A percentile compares a stretch with the other conserved stretches of the same genome.
phyloP scores from a whole-genome alignment of 2,797 vertebrate genomes.

The Mycteria americana region DNA sequence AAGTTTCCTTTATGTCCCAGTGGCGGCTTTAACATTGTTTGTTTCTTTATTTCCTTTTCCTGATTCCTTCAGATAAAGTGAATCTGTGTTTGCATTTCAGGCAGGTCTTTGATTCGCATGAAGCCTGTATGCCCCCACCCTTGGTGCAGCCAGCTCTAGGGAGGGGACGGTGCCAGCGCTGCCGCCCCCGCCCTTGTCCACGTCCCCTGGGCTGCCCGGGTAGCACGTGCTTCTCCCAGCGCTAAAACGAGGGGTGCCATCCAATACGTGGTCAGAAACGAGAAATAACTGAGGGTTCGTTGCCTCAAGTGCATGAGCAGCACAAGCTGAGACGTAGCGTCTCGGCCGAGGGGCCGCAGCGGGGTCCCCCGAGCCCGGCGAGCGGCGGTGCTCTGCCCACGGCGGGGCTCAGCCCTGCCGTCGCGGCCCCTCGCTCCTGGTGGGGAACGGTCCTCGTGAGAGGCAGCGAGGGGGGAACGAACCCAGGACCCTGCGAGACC shows the following conservation, averaged over 20 bases:
- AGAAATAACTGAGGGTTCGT: background rate
- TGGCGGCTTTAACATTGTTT: background rate
- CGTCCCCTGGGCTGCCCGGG: fast-evolving
- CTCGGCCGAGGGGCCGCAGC: background rate
- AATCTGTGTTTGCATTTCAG: background rate
- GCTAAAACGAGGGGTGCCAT: background rate
- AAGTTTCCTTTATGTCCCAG: background rate
- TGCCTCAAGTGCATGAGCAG: too few species aligned
- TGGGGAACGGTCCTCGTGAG: background rate
- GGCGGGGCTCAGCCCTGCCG: background rate
- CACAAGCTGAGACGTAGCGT: background rate
- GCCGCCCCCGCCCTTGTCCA: background rate
- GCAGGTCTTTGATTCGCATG: background rate
- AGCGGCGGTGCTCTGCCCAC: background rate
- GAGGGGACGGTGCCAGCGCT: fast-evolving
- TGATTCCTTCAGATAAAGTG: background rate
- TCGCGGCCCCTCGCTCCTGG: fast-evolving
- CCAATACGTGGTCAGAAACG: fast-evolving
- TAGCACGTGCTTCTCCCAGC: fast-evolving
- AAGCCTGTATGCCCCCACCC: too few species aligned
- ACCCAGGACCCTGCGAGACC: background rate
- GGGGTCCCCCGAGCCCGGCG: fast-evolving
- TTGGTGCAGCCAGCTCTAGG: background rate
- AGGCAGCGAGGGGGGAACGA: fast-evolving
- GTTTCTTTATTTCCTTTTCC: background rate